Evolutionary conservation across 2,888 invertebrate species (phyloP).

Genomic region (Magallana nippona): DNA sequence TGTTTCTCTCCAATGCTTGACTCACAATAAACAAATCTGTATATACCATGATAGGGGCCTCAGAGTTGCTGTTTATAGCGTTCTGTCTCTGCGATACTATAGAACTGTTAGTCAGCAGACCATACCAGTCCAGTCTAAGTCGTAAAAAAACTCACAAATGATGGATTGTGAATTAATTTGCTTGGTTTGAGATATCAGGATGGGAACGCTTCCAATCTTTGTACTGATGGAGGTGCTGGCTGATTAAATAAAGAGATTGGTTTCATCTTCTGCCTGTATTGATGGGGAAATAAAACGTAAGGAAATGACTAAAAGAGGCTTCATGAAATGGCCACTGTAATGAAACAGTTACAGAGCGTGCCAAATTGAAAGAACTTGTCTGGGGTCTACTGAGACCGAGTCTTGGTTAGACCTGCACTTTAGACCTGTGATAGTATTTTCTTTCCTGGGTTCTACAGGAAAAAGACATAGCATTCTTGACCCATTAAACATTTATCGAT

Average conservation of each 20-base stretch:
- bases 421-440: background rate
- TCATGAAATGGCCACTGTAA: background rate
- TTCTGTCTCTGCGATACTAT: too few species aligned
- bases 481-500: too few species aligned
- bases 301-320: background rate
- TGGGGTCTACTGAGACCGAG: background rate
- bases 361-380: background rate
- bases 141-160: background rate
- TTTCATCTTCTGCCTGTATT: background rate
- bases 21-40: background rate
- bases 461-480: too few species aligned
- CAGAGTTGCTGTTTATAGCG: too few species aligned
- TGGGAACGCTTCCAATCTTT: conserved; percentile 19
- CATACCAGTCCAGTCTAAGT: background rate
- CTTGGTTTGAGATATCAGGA: background rate
- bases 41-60: too few species aligned
- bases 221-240: background rate
- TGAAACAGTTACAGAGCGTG: background rate
- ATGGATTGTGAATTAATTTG: conserved; percentile 26
- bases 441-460: too few species aligned
- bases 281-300: conserved; percentile 1
- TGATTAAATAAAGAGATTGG: conserved; percentile 30
- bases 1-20: background rate
- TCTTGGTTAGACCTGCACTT: background rate
- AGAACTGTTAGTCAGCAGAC: background rate